These are phyloP conservation scores for Acronicta psi DNA, from an alignment of 2,888 invertebrate species.

Conservation along the genomic window DNA sequence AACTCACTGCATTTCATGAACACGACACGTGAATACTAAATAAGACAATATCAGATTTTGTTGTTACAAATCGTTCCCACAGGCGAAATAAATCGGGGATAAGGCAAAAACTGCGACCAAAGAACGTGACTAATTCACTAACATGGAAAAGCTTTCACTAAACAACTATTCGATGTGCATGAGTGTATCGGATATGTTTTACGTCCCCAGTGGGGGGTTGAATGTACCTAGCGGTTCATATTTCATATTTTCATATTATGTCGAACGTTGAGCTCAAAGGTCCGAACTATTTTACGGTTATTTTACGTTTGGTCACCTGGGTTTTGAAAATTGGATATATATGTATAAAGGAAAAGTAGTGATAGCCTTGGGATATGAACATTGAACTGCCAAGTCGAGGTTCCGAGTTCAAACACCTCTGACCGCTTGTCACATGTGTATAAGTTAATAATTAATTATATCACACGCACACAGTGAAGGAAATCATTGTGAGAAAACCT, in stretches of 20 bases:
- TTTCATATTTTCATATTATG: constrained; percentile 42
- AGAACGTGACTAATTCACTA: constrained; percentile 72
- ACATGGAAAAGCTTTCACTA: constrained; percentile 75
- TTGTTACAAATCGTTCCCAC: constrained; percentile 66
- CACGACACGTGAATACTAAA: constrained; percentile 64
- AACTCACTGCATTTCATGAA: constrained; percentile 40
- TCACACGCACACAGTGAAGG: too few relatives aligned
- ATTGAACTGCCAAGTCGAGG: too few relatives aligned
- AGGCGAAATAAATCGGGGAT: constrained; percentile 67
- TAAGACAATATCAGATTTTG: constrained; percentile 63
- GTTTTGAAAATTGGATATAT: constrained; percentile 4
- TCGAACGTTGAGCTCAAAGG: constrained; percentile 19
- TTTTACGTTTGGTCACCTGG: constrained; percentile 9
- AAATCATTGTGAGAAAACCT: too few relatives aligned
- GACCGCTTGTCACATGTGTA: too few relatives aligned
- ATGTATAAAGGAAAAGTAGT: too few relatives aligned
- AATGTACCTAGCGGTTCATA: constrained; percentile 21
- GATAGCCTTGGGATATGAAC: too few relatives aligned
- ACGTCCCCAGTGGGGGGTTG: constrained; percentile 42
- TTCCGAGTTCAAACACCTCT: too few relatives aligned
- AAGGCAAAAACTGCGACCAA: constrained; percentile 66
- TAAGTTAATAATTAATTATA: too few relatives aligned
- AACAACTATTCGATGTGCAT: constrained; percentile 66
- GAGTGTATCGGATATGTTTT: constrained; percentile 59
- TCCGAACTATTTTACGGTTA: constrained; percentile 13